These are phyloP conservation scores for Pluvialis apricaria DNA, from an alignment of 2,113 vertebrate species.

Conservation along the genomic window DNA sequence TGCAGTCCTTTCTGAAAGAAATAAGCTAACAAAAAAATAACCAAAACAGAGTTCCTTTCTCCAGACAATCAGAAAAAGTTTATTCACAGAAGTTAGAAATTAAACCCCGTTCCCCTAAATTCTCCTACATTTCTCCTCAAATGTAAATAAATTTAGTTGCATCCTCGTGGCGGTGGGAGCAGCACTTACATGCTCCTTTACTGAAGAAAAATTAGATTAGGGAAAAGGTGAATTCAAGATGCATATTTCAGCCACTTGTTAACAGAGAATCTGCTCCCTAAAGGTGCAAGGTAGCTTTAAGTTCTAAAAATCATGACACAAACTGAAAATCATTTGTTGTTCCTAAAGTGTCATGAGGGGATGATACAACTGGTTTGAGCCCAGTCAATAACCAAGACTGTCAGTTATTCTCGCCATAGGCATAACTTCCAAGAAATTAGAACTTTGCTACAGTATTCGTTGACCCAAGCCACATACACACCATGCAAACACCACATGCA, in stretches of 20 bases:
- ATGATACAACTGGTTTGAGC: background rate
- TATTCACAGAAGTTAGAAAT: background rate
- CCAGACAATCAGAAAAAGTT: background rate
- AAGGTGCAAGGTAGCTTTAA: background rate
- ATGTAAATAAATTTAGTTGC: background rate
- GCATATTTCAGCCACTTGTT: background rate
- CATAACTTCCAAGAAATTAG: background rate
- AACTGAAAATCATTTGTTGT: background rate
- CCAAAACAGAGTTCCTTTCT: background rate
- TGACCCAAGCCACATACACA: background rate
- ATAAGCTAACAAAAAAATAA: background rate
- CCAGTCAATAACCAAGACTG: background rate
- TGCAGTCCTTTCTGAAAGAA: background rate
- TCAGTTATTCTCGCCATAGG: background rate
- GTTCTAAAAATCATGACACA: background rate
- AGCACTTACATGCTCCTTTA: background rate
- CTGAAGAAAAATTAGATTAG: background rate
- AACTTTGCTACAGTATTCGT: background rate
- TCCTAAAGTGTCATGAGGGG: background rate
- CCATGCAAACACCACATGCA: background rate
- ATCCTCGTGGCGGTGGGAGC: background rate
- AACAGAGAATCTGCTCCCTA: background rate
- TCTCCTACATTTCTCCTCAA: background rate
- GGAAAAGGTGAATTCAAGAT: background rate
- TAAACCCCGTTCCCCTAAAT: background rate